These are phyloP conservation scores for Anagrus nilaparvatae DNA, from an alignment of 1,140 invertebrate species.

Conservation along the genomic window DNA sequence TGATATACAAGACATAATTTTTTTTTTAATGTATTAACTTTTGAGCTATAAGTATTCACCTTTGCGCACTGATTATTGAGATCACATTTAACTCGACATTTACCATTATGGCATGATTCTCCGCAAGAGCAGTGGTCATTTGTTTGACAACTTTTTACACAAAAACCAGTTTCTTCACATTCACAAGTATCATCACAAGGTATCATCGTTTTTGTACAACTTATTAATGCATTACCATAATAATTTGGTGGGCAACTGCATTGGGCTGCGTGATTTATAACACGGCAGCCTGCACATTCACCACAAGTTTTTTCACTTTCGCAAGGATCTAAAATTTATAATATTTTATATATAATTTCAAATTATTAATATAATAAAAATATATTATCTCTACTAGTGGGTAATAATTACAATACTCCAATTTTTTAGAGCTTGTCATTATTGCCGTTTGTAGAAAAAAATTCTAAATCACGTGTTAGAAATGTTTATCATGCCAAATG, in stretches of 20 bases:
- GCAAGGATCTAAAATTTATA: conserved; percentile 60
- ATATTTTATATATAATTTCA: too few species aligned
- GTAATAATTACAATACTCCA: too few species aligned
- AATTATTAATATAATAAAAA: too few species aligned
- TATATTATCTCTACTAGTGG: too few species aligned
- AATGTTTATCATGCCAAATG: too few species aligned
- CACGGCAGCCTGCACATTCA: conserved; percentile 70
- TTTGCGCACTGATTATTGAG: conserved; percentile 37
- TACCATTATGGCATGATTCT: conserved; percentile 52
- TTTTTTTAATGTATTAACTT: neutral
- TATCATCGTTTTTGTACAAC: conserved; percentile 55
- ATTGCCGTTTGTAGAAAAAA: neutral
- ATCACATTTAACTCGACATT: conserved; percentile 54
- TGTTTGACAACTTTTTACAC: conserved; percentile 53
- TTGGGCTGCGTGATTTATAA: conserved; percentile 70
- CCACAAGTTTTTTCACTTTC: conserved; percentile 58
- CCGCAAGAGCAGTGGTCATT: conserved; percentile 67
- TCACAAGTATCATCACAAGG: conserved; percentile 58
- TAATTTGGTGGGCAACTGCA: conserved; percentile 74
- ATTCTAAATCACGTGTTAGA: too few species aligned
- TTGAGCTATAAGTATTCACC: conserved; percentile 21
- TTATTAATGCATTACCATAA: conserved; percentile 67
- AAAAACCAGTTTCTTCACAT: conserved; percentile 71
- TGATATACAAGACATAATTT: conserved; percentile 1
- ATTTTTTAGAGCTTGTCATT: neutral